Evolutionary conservation across 2,797 vertebrate species (phyloP).

Genomic region (Chelmon rostratus): DNA sequence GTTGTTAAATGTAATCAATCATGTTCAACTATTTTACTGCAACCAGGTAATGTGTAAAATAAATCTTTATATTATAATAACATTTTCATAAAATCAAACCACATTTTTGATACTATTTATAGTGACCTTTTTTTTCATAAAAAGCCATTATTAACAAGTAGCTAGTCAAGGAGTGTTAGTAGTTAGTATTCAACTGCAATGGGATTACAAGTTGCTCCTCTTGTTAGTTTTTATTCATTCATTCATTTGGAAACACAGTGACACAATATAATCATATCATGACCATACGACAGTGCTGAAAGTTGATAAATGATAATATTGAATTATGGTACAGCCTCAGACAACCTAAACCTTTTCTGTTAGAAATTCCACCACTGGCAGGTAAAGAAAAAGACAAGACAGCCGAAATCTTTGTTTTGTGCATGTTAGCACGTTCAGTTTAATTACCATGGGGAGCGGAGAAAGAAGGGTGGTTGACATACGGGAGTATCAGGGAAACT

Average conservation of each 20-base stretch:
- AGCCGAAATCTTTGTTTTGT: conserved; percentile 67
- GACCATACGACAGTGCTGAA: not conserved
- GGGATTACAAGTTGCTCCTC: not conserved
- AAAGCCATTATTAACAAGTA: not conserved
- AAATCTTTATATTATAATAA: too few relatives aligned
- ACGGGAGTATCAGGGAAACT: conserved; percentile 58
- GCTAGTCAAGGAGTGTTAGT: not conserved
- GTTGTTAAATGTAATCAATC: too few relatives aligned
- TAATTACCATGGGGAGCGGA: conserved; percentile 93
- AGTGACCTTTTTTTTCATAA: too few relatives aligned
- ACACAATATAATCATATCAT: not conserved
- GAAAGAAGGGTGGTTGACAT: conserved; percentile 80
- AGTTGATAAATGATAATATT: not conserved
- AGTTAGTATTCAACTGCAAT: not conserved
- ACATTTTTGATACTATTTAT: too few relatives aligned
- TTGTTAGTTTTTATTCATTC: not conserved
- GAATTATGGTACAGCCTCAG: not conserved
- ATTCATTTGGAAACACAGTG: not conserved
- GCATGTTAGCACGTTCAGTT: conserved; percentile 78
- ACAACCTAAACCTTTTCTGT: not conserved
- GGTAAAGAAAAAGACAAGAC: conserved; percentile 34
- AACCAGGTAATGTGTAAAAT: too few relatives aligned
- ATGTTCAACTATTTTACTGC: too few relatives aligned
- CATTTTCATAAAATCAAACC: too few relatives aligned
- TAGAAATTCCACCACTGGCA: not conserved